These are phyloP conservation scores for Amia ocellicauda DNA, from an alignment of 2,113 vertebrate genomes.

Conservation along the genomic window DNA sequence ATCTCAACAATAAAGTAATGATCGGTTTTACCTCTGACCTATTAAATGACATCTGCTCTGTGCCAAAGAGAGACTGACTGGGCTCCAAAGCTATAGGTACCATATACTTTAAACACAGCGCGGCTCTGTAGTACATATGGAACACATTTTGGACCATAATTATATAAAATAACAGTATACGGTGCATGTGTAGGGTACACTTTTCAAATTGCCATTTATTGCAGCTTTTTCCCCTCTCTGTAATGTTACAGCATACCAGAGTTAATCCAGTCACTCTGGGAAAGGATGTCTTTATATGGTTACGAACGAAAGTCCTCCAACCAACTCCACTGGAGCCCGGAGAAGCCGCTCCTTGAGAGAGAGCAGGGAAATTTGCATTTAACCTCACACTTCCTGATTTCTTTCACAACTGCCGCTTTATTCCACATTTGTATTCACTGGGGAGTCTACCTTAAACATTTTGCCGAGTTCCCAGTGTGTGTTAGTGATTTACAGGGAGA, in stretches of 20 bases:
- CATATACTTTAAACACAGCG: constrained; percentile 13
- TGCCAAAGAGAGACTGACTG: constrained; percentile 1
- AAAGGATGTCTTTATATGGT: constrained; percentile 29
- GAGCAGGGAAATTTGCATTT: constrained; percentile 20
- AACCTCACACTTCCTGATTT: constrained; percentile 19
- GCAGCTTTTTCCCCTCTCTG: constrained; percentile 9
- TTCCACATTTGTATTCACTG: no score
- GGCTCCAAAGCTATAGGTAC: constrained; percentile 16
- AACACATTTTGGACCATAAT: constrained; percentile 15
- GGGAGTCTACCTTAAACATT: no score
- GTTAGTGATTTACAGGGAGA: no score
- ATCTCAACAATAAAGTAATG: constrained; percentile 30
- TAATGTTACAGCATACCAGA: constrained; percentile 17
- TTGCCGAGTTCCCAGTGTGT: no score
- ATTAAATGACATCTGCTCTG: constrained; percentile 34
- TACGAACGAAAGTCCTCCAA: constrained; percentile 15
- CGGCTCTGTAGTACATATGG: constrained; percentile 14
- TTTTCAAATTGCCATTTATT: constrained; percentile 16
- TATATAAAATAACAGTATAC: constrained; percentile 11
- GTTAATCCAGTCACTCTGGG: constrained; percentile 22
- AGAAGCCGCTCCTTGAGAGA: constrained; percentile 27
- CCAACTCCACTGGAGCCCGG: constrained; percentile 15
- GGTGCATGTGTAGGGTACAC: neutral
- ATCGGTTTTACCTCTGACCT: constrained; percentile 21
- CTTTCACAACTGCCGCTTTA: neutral